Percentiles rank a stretch among this genome's conserved stretches.
These are phyloP conservation scores for Campylorhamphus procurvoides DNA, from an alignment of 2,113 vertebrate genomes.

Conservation along the genomic window DNA sequence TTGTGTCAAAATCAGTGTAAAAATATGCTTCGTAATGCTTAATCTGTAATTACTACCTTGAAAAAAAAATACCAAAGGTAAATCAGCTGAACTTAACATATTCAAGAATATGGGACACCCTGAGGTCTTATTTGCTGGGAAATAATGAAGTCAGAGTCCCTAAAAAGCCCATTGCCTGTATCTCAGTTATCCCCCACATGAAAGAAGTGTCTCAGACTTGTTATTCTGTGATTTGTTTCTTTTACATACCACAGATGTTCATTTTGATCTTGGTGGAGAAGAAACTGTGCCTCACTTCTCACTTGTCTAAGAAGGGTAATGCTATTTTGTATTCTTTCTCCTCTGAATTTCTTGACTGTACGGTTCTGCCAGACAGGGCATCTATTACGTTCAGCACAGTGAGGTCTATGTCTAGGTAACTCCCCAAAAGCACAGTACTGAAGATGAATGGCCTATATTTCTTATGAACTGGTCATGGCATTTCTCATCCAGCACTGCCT, in stretches of 20 bases:
- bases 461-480: not conserved
- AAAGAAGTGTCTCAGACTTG: not conserved
- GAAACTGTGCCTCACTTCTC: not conserved
- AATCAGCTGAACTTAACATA: not conserved
- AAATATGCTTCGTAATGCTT: not conserved
- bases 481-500: not conserved
- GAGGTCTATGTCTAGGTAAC: not conserved
- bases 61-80: not conserved
- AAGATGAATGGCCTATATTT: not conserved
- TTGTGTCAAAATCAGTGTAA: not conserved
- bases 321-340: not conserved
- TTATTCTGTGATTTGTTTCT: not conserved
- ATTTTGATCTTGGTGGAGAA: not conserved
- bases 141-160: not conserved
- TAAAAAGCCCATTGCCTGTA: not conserved
- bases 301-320: not conserved
- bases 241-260: not conserved
- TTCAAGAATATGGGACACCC: not conserved
- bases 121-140: not conserved
- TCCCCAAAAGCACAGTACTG: not conserved
- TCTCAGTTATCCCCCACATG: not conserved
- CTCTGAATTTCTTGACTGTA: not conserved
- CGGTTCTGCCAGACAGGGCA: not conserved
- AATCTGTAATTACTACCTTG: not conserved
- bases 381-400: not conserved